These are phyloP conservation scores for Stictonetta naevosa DNA, from an alignment of 2,113 vertebrate species.

Conservation along the genomic window DNA sequence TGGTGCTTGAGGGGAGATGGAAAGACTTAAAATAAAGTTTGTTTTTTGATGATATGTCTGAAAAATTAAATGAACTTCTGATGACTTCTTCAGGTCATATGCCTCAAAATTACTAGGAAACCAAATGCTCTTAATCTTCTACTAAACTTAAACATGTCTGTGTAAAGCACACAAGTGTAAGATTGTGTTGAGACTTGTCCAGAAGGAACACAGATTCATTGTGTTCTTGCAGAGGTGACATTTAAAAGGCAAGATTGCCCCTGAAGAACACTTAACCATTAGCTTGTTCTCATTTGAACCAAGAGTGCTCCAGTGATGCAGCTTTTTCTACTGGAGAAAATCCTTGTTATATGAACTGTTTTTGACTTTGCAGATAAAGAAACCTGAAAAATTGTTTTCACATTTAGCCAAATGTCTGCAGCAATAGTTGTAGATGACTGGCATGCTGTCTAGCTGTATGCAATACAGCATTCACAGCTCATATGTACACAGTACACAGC, in stretches of 20 bases:
- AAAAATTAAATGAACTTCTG: not conserved
- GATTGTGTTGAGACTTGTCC: not conserved
- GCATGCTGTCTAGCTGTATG: not conserved
- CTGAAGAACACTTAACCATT: not conserved
- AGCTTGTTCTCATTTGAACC: not conserved
- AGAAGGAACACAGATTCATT: not conserved
- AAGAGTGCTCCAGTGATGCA: not conserved
- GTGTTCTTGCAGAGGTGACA: not conserved
- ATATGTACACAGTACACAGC: not conserved
- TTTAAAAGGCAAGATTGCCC: not conserved
- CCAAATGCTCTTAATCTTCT: not conserved
- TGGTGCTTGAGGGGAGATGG: fast-evolving
- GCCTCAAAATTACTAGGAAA: not conserved
- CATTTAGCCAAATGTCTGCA: not conserved
- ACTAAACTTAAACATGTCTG: not conserved
- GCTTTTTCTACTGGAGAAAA: not conserved
- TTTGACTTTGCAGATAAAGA: not conserved
- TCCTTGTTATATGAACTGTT: not conserved
- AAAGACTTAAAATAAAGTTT: not conserved
- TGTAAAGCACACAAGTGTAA: not conserved
- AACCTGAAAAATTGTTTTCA: not conserved
- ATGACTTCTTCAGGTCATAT: not conserved
- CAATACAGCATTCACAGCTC: not conserved
- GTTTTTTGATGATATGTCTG: not conserved
- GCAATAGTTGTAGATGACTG: not conserved